phyloP scores from a whole-genome alignment of 2,888 invertebrate species.

The Deroplatys truncata region DNA sequence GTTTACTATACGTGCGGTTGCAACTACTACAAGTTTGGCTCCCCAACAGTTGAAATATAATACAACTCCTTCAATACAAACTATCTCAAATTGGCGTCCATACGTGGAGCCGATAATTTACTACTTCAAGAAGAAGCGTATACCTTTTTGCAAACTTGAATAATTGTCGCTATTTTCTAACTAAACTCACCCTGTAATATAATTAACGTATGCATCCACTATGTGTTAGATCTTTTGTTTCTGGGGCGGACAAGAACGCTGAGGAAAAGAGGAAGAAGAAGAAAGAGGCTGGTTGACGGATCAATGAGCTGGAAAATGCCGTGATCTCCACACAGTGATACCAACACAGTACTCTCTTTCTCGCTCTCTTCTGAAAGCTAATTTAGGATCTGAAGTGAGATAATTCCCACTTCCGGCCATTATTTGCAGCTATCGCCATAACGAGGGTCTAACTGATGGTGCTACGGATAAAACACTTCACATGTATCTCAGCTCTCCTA shows the following conservation, averaged over 20 bases:
- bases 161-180: too few relatives aligned
- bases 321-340: background rate
- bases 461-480: conserved; percentile 18
- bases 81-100: too few relatives aligned
- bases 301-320: conserved; percentile 6
- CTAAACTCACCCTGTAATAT: too few relatives aligned
- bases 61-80: too few relatives aligned
- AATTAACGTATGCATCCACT: too few relatives aligned
- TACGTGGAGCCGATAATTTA: too few relatives aligned
- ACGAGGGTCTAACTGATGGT: conserved; percentile 16
- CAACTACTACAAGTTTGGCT: too few relatives aligned
- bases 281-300: background rate
- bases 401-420: conserved; percentile 27
- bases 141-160: too few relatives aligned
- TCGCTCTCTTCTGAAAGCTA: conserved; percentile 8
- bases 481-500: conserved; percentile 1
- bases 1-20: too few relatives aligned
- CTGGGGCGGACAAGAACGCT: background rate
- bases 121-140: too few relatives aligned
- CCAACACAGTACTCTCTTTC: background rate
- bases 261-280: background rate
- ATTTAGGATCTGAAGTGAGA: conserved; percentile 22
- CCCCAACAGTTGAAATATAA: too few relatives aligned
- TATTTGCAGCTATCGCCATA: conserved; percentile 21
- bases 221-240: background rate